A percentile compares a stretch with the other conserved stretches of the same genome.
Conservation (phyloP, 2,888 invertebrate genomes). For the Parnassius glacialis region DNA sequence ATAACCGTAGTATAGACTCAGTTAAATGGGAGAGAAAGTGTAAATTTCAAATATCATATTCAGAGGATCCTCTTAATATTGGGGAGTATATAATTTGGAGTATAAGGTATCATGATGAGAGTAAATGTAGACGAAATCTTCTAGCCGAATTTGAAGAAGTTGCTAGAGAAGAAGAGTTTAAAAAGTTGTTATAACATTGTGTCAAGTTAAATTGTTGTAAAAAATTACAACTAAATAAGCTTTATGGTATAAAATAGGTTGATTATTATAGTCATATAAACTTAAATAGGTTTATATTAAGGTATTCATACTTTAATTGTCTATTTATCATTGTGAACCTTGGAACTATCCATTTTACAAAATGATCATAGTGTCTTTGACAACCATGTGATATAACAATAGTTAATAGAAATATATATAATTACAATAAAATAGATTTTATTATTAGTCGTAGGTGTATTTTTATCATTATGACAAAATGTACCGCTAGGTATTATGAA, state of each 20-base stretch:
- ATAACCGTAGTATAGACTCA: constrained; percentile 55
- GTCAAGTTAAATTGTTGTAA: background rate
- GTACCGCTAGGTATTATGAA: constrained; percentile 25
- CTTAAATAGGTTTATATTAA: too few relatives aligned
- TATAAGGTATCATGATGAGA: constrained; percentile 82
- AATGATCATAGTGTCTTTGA: background rate
- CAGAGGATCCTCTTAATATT: constrained; percentile 70
- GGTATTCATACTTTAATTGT: background rate
- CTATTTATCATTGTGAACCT: background rate
- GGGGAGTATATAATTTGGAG: constrained; percentile 82
- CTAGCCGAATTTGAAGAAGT: constrained; percentile 75
- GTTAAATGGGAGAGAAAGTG: constrained; percentile 83
- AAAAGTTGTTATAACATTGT: constrained; percentile 7
- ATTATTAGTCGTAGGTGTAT: constrained; percentile 17
- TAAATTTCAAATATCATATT: constrained; percentile 83
- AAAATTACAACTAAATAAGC: background rate
- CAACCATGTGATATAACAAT: constrained; percentile 23
- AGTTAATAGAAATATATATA: constrained; percentile 6
- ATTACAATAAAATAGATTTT: constrained; percentile 12
- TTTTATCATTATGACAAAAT: constrained; percentile 22
- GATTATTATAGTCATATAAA: background rate
- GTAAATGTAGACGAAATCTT: constrained; percentile 81
- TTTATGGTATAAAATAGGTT: background rate
- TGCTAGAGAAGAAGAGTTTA: constrained; percentile 44
- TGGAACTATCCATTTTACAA: background rate